Evolutionary conservation across 2,888 invertebrate species (phyloP).

Genomic region (Chelonus formosanus): DNA sequence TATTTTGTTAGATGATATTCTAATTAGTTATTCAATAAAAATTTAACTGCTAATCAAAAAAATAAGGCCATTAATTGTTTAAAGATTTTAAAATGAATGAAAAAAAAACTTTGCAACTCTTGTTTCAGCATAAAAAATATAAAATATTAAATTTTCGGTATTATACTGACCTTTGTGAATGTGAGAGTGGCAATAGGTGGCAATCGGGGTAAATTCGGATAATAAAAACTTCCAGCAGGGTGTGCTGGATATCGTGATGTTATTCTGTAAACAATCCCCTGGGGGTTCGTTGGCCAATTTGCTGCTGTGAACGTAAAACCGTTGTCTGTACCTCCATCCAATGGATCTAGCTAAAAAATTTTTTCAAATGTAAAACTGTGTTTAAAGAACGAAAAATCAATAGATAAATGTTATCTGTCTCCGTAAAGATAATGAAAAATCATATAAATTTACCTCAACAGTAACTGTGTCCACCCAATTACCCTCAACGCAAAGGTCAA

Average conservation of each 20-base stretch:
- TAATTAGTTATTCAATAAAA: too few species aligned
- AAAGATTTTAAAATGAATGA: too few species aligned
- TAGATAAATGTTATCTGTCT: too few species aligned
- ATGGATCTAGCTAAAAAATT: slow-evolving; percentile 77
- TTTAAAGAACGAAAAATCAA: too few species aligned
- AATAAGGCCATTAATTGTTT: too few species aligned
- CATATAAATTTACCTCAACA: slow-evolving; percentile 75
- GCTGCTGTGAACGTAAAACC: slow-evolving; percentile 97
- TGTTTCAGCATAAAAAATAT: too few species aligned
- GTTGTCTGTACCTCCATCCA: slow-evolving; percentile 94
- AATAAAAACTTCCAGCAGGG: slow-evolving; percentile 94
- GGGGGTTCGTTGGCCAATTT: slow-evolving; percentile 92
- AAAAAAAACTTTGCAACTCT: too few species aligned
- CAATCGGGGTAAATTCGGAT: slow-evolving; percentile 85
- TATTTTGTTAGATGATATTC: too few species aligned
- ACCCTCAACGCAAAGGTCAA: slow-evolving; percentile 89
- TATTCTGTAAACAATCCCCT: slow-evolving; percentile 87
- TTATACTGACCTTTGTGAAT: slow-evolving; percentile 80
- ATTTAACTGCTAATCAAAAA: too few species aligned
- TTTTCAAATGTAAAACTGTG: too few species aligned
- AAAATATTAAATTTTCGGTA: neutral
- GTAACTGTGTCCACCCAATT: slow-evolving; percentile 92
- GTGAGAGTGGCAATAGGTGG: slow-evolving; percentile 92
- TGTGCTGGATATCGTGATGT: slow-evolving; percentile 89
- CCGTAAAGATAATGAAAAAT: neutral